phyloP scores from a whole-genome alignment of 1,140 invertebrate species.

The Philotrypesis tridentata region DNA sequence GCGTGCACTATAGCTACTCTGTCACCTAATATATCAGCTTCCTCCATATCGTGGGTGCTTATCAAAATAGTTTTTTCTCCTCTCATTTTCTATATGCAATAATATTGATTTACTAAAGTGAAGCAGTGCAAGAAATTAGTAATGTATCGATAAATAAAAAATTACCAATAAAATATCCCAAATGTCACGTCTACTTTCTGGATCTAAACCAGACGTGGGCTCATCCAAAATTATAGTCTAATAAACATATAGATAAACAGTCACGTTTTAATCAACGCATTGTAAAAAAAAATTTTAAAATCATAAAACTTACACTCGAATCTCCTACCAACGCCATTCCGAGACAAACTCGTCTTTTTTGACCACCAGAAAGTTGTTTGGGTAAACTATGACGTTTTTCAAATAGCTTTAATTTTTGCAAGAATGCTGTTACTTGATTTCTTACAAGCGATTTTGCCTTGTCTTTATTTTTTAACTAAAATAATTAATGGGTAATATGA shows the following conservation, averaged over 20 bases:
- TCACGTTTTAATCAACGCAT: not conserved
- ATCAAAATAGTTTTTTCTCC: constrained; percentile 89
- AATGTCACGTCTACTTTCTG: constrained; percentile 88
- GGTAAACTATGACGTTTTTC: constrained; percentile 64
- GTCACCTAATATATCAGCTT: constrained; percentile 95
- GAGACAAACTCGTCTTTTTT: constrained; percentile 78
- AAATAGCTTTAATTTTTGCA: constrained; percentile 38
- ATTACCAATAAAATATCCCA: constrained; percentile 86
- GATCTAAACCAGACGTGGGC: constrained; percentile 96
- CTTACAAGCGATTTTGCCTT: constrained; percentile 54
- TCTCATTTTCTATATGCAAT: constrained; percentile 64
- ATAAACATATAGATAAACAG: not conserved
- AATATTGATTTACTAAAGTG: too few relatives aligned
- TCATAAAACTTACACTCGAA: constrained; percentile 53
- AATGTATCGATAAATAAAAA: not conserved
- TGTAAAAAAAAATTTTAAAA: not conserved
- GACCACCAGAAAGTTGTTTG: constrained; percentile 77
- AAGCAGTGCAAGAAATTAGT: not conserved
- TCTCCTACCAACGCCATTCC: constrained; percentile 76
- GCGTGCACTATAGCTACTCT: constrained; percentile 92
- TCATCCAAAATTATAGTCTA: constrained; percentile 87
- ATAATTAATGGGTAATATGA: not conserved
- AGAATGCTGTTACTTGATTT: constrained; percentile 61
- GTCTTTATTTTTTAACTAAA: constrained; percentile 65
- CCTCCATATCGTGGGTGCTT: constrained; percentile 98